Conservation (phyloP, 1,140 invertebrate species). For the Trichonephila clavipes region DNA sequence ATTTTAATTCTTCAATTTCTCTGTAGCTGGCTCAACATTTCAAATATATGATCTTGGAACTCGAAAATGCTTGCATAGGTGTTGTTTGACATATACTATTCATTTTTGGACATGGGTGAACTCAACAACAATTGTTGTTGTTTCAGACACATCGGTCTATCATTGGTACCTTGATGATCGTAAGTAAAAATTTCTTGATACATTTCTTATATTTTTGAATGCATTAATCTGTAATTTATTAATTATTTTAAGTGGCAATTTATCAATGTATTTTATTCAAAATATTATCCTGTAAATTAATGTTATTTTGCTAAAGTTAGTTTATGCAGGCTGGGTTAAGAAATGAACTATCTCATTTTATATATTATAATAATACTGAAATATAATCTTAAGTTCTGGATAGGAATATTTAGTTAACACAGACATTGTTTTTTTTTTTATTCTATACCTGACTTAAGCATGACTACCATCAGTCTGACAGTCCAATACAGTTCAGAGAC, state of each 20-base stretch:
- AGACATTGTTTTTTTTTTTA: too few relatives aligned
- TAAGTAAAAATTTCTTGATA: slow-evolving; percentile 73
- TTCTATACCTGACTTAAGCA: too few relatives aligned
- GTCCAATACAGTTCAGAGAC: too few relatives aligned
- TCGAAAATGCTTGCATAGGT: slow-evolving; percentile 79
- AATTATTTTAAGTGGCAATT: background rate
- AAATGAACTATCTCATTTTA: too few relatives aligned
- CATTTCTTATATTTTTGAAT: background rate
- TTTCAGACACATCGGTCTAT: slow-evolving; percentile 80
- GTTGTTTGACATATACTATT: slow-evolving; percentile 79
- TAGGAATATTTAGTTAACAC: too few relatives aligned
- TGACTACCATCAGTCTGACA: too few relatives aligned
- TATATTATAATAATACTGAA: too few relatives aligned
- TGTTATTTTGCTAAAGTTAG: too few relatives aligned
- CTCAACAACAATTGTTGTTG: slow-evolving; percentile 80
- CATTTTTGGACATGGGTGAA: slow-evolving; percentile 81
- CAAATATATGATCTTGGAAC: slow-evolving; percentile 81
- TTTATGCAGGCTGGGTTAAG: too few relatives aligned
- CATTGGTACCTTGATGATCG: slow-evolving; percentile 81
- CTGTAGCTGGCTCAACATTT: slow-evolving; percentile 80
- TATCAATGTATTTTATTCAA: too few relatives aligned
- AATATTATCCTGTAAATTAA: background rate
- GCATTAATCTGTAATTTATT: background rate
- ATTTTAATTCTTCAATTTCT: background rate
- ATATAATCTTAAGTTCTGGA: too few relatives aligned